phyloP scores from a whole-genome alignment of 2,113 vertebrate genomes.

The Grus americana region DNA sequence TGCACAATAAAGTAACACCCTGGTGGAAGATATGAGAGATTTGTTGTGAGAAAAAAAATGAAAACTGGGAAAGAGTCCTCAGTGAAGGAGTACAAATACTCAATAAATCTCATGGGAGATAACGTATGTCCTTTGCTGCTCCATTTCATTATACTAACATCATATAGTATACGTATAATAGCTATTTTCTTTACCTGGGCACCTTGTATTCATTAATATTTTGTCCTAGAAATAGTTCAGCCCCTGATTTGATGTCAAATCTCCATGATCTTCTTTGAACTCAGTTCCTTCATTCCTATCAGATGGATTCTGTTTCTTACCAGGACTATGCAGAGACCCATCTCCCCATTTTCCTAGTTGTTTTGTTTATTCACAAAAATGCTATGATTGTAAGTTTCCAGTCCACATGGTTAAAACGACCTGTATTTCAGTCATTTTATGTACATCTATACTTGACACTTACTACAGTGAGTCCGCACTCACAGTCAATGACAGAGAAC shows the following conservation, averaged over 20 bases:
- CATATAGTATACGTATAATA: neutral
- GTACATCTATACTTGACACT: neutral
- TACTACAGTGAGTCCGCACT: neutral
- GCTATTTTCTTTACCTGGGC: neutral
- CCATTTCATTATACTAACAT: neutral
- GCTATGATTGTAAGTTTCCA: neutral
- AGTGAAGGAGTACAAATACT: neutral
- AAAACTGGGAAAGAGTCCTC: neutral
- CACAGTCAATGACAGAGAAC: neutral
- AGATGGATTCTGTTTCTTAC: neutral
- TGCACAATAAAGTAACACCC: conserved; percentile 36
- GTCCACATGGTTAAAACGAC: neutral
- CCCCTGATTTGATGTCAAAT: neutral
- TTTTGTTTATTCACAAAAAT: neutral
- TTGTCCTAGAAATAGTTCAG: neutral
- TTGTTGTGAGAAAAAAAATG: neutral
- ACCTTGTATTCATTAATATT: neutral
- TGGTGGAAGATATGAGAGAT: neutral
- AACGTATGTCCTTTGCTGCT: neutral
- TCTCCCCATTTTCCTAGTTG: neutral
- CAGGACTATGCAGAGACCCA: neutral
- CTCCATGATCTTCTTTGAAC: neutral
- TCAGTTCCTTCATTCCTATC: neutral
- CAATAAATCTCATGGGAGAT: neutral
- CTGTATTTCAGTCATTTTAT: neutral